Evolutionary conservation across 2,888 invertebrate genomes (phyloP).

Genomic region (Unio delphinus): DNA sequence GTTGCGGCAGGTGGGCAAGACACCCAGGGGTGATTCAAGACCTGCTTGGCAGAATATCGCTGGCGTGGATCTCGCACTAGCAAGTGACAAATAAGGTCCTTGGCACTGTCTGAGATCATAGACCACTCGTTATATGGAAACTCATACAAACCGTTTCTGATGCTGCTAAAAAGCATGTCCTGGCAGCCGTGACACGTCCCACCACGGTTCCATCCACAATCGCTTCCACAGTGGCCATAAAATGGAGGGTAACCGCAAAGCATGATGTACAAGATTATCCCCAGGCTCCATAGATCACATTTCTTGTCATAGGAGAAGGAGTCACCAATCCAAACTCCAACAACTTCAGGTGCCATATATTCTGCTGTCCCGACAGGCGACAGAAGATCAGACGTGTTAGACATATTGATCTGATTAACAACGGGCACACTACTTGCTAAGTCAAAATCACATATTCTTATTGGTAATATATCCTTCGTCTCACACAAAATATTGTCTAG

Average conservation of each 20-base stretch:
- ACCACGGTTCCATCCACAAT: conserved; percentile 96
- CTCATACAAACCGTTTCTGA: conserved; percentile 83
- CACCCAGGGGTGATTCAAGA: too few relatives aligned
- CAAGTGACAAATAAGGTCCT: too few relatives aligned
- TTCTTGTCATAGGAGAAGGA: too few relatives aligned
- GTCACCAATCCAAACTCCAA: too few relatives aligned
- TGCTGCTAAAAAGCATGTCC: conserved; percentile 90
- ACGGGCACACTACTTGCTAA: conserved; percentile 88
- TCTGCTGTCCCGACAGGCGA: too few relatives aligned
- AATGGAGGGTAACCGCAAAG: conserved; percentile 98
- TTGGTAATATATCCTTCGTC: conserved; percentile 84
- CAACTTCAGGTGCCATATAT: too few relatives aligned
- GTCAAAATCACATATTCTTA: conserved; percentile 99
- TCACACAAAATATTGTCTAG: conserved; percentile 99
- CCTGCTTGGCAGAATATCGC: too few relatives aligned
- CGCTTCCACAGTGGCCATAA: conserved; percentile 92
- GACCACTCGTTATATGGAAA: conserved; percentile 92
- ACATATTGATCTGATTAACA: conserved; percentile 74
- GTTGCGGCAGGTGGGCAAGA: conserved; percentile 73
- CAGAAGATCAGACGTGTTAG: too few relatives aligned
- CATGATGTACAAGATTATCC: conserved; percentile 91
- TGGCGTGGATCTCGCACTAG: too few relatives aligned
- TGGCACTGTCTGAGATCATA: conserved; percentile 85
- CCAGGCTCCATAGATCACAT: too few relatives aligned
- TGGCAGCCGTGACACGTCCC: conserved; percentile 88